Evolutionary conservation across 2,797 vertebrate genomes (phyloP), one percentile per base, ranked within the genome.

Genomic region (Graptemys geographica): DNA sequence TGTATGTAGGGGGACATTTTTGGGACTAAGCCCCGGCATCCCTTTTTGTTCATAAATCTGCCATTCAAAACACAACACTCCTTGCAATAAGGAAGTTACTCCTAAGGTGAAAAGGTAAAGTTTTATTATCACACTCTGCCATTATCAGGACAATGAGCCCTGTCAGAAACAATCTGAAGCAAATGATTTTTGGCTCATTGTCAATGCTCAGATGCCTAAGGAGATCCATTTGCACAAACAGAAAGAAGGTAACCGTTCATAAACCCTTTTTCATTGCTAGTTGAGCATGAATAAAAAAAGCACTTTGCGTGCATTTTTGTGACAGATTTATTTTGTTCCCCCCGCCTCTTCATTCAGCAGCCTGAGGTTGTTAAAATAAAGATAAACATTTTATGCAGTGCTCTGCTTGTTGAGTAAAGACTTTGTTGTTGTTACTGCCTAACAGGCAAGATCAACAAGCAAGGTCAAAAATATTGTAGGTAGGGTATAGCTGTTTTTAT

Each of bases 281-380:
- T 88, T 80, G 81, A 95, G 92, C 88, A 90, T 47, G 85, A 93
- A 90, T 91, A 53, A 90, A 92, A 92, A 92, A 47, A n/a, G 0
- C n/a, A 57, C 78, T 81, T 94, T 57, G 52, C 74, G 81, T 88
- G 78, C 84, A 83, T 92, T 65, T 94, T 74, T 87, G 88, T 84
- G 91, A 86, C 85, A 93, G 80, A 87, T 95, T 92, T 95, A 94
- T 94, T 86, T 41, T 96, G 90, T 94, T 33, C 87, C 93, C 93
- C 93, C 11, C 12, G 86, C 82, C 87, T 94, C 90, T 86, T 96
- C 85, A 85, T 95, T 97, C 94, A 93, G 79, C 55, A 93, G 90
- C 88, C 83, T 59, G 90, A 84, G 86, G 69, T 49, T 95, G 92
- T 93, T 96, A 96, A 95, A 96, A 93, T 74, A 56, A 49, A 25